Base-by-base conservation (phyloP, 2,113 vertebrate species). In the Eira barbara region DNA sequence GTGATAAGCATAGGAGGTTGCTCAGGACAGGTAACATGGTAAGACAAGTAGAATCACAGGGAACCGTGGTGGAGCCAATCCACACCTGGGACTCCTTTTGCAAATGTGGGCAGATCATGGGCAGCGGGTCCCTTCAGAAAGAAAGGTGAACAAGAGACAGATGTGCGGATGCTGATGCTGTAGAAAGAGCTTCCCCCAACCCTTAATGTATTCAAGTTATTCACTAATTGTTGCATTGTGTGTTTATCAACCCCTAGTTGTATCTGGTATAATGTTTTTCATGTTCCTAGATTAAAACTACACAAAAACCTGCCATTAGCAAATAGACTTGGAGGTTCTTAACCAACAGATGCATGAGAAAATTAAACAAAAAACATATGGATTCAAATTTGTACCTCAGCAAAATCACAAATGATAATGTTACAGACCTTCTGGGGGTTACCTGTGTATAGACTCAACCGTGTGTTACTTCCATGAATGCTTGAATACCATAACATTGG, bases 271-370 rank as follows among this genome's bases (percentile, higher is more conserved):
- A 86, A 85, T 86, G 63, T 80, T 84, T 96, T 67, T 57, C 59
- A 59, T 29, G 42, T 83, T 79, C n/a, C 49, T 90, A 79, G 25
- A 94, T 97, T 79, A 94, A 97, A 90, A 97, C 73, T 89, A 82
- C 27, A 89, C 25, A 85, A 83, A 93, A 85, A 34, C 13, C 10
- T 94, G 23, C 80, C 25, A 81, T 74, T 65, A 20, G 39, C 57
- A 97, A 89, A 87, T 63, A 89, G 21, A 83, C 13, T 85, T 96
- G 92, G 91, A 89, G 17, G 18, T 81, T 45, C 95, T 93, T 78
- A 84, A 86, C 45, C 69, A 93, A 78, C 4, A 89, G 71, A 91
- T 94, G 94, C 29, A 29, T 67, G 61, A 90, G 94, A 95, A 95
- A 90, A 76, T 69, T 92, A 95, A 97, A 86, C 82, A 96, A 59